A percentile compares a stretch with the other conserved stretches of the same genome.
phyloP scores from a whole-genome alignment of 2,113 vertebrate genomes.

The Chelonoidis abingdonii region DNA sequence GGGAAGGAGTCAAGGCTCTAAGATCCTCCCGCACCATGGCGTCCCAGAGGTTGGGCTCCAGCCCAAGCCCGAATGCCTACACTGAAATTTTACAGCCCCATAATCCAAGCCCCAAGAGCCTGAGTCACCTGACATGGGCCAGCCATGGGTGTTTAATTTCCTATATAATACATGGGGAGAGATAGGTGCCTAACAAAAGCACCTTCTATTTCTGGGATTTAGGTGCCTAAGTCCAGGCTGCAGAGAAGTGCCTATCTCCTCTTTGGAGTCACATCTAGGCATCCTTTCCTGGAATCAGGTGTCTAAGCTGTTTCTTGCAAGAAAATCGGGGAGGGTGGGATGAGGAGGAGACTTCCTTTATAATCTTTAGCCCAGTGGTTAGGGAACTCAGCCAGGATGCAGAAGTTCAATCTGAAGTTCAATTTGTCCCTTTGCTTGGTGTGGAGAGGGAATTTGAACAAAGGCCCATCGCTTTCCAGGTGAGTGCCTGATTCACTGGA shows the following conservation, averaged over 20 bases:
- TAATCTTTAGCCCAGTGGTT: neutral
- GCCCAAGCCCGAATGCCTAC: neutral
- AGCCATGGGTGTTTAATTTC: neutral
- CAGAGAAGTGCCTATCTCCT: neutral
- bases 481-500: neutral
- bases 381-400: neutral
- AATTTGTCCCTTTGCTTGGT: neutral
- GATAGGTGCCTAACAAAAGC: neutral
- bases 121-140: neutral
- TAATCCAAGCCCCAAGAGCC: neutral
- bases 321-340: no score
- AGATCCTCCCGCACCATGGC: neutral
- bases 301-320: neutral
- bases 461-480: neutral
- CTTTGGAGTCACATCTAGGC: neutral
- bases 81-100: neutral
- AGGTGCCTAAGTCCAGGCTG: neutral
- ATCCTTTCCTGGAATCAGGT: neutral
- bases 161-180: neutral
- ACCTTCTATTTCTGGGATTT: neutral
- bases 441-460: neutral
- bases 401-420: neutral
- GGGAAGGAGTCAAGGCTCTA: neutral
- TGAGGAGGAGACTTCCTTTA: neutral
- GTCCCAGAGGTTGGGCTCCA: neutral